Base-by-base conservation (phyloP, 1,140 invertebrate genomes). In the Macrotrachela quadricornifera region DNA sequence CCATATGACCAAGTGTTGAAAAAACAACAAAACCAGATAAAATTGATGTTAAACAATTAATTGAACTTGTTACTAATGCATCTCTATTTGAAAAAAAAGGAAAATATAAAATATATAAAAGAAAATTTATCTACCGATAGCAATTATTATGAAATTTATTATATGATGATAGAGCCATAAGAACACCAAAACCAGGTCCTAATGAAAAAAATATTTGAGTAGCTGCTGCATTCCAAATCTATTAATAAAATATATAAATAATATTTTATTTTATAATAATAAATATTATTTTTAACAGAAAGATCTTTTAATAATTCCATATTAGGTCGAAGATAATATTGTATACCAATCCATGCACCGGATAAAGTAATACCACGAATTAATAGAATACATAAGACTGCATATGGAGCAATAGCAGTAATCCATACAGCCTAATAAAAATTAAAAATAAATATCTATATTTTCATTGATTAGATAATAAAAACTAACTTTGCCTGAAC, bases 21-120 rank as follows among this genome's bases (percentile, higher is more conserved):
- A 96, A 96, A 51, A 96, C 95, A 17, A 95, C 91, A 64, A 96
- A 95, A 9, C 91, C 91, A 0, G 90, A 86, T 9, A 96, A 71
- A 68, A 96, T 92, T 68, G 88, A 94, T 0, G 91, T 96, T 16
- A 84, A 71, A 59, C 87, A 92, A 70, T 96, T 96, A 57, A 95
- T 86, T 51, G 77, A 81, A 57, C 84, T 86, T 0, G 90, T 95
- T 38, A 95, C 72, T 10, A 96, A 70, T 0, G 91, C 91, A 69
- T 96, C 91, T 56, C 87, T 79, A 10, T 16, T 12, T 6, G 18
- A 38, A 18, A 10, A 16, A 40, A 36, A 50, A 17, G 3, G 37
- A 45, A 41, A 47, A 39, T 37, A 10, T 30, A 55, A 46, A 47
- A 50, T n/a, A n/a, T n/a, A 38, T 30, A 37, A 30, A 8, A 30